Evolutionary conservation across 2,888 invertebrate genomes (phyloP).

Genomic region (Athrips mouffetella): DNA sequence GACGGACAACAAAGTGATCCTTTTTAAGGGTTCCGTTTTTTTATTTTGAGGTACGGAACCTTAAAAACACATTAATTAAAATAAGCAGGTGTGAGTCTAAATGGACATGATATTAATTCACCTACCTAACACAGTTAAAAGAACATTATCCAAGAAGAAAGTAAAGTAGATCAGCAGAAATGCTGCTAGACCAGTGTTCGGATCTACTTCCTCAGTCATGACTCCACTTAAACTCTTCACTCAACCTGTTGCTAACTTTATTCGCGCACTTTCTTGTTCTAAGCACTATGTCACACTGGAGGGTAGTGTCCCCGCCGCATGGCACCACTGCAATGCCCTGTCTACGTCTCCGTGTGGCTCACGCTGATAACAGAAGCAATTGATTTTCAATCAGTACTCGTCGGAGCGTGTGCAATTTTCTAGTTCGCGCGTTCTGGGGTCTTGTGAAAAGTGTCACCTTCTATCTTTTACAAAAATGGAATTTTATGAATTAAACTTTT

Average conservation of each 20-base stretch:
- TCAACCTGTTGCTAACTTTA: not conserved
- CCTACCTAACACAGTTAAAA: slow-evolving; percentile 93
- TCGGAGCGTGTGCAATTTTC: slow-evolving; percentile 54
- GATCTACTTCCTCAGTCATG: slow-evolving; percentile 25
- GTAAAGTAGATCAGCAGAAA: slow-evolving; percentile 81
- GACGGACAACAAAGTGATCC: too few species aligned
- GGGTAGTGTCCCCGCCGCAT: not conserved
- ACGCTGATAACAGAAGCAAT: slow-evolving; percentile 42
- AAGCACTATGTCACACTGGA: not conserved
- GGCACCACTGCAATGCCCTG: slow-evolving; percentile 9
- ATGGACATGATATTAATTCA: not conserved
- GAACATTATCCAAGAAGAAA: slow-evolving; percentile 89
- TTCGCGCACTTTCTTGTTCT: not conserved
- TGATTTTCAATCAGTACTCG: slow-evolving; percentile 51
- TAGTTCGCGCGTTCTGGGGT: slow-evolving; percentile 26
- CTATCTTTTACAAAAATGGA: too few species aligned
- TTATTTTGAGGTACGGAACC: too few species aligned
- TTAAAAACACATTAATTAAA: not conserved
- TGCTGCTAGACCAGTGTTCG: slow-evolving; percentile 35
- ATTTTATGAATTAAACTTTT: too few species aligned
- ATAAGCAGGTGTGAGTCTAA: not conserved
- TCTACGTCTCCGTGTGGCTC: slow-evolving; percentile 23
- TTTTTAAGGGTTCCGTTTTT: too few species aligned
- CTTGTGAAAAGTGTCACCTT: not conserved
- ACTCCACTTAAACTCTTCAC: too few species aligned